Evolutionary conservation across 2,888 invertebrate genomes (phyloP), one percentile per base, ranked within the genome.

Genomic region (Laothoe populi): DNA sequence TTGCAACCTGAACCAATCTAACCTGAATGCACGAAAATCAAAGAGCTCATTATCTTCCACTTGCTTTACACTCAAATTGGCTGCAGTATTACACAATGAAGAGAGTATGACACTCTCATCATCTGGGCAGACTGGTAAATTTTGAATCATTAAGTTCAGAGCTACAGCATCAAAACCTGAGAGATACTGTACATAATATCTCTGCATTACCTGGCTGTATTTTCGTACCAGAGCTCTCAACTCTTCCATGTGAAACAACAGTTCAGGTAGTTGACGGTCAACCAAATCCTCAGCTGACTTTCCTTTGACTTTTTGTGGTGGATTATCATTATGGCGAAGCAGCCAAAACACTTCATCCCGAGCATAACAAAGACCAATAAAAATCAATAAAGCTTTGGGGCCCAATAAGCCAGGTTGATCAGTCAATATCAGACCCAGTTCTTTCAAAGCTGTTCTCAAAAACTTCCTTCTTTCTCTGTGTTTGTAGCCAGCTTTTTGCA

Each of bases 301-400:
- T 49, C 96, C 96, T 91, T 98, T 98, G 16, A 95, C 95, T 84
- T 97, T 97, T 70, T 96, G 95, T 0, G 99, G 99, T 42, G 98
- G 98, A 90, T 99, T 99, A 75, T 98, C 98, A 83, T 97, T 97
- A 84, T 99, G 99, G 60, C 99, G 94, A 49, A 99, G 85, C 57
- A 99, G 93, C 99, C 99, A 99, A 59, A 97, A 95, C 23, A 99
- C 97, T 93, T 99, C 99, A 93, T 99, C 99, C 74, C 99, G 94
- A 0, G 99, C 96, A 86, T 98, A 96, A 67, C 98, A 98, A 10
- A 99, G 92, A 0, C 98, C 99, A 95, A 99, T 99, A 82, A 99
- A 98, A 70, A 99, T 97, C 78, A 98, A 95, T 63, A 99, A 93
- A 7, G 98, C 98, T 92, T 99, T 99, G 0, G 99, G 99, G 0